Percentiles rank a stretch among this genome's conserved stretches.
These are phyloP conservation scores for Drosophila truncata DNA, from an alignment of 1,140 invertebrate species.

Conservation along the genomic window DNA sequence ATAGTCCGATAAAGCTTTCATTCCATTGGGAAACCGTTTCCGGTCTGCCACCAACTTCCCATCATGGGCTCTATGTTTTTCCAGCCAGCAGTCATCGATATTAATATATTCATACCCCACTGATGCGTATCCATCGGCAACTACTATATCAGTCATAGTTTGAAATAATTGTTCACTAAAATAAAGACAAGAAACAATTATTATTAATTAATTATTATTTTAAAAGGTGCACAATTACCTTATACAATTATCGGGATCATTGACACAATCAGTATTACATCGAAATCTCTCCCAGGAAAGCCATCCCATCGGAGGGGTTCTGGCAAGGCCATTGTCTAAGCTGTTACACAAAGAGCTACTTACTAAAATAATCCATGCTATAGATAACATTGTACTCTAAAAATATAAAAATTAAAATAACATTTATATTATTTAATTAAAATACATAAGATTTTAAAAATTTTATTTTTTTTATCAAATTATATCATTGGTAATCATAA, in stretches of 20 bases:
- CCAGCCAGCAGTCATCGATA: constrained; percentile 98
- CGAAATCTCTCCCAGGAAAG: constrained; percentile 96
- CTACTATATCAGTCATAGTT: constrained; percentile 96
- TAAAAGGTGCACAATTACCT: constrained; percentile 87
- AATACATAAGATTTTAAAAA: no score
- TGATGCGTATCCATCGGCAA: constrained; percentile 94
- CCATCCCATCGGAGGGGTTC: constrained; percentile 95
- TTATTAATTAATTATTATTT: not conserved
- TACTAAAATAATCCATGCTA: constrained; percentile 68
- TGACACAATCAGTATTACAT: constrained; percentile 96
- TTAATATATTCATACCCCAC: constrained; percentile 97
- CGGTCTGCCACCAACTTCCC: constrained; percentile 95
- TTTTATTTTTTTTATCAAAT: no score
- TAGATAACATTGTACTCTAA: constrained; percentile 23
- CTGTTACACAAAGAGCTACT: constrained; percentile 50
- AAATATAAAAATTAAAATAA: not conserved
- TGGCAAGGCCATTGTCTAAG: constrained; percentile 92
- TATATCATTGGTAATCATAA: no score
- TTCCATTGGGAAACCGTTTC: constrained; percentile 95
- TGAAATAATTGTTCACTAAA: constrained; percentile 94
- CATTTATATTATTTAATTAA: not conserved
- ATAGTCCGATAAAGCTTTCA: constrained; percentile 95
- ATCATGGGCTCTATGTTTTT: constrained; percentile 90
- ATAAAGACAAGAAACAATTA: not conserved
- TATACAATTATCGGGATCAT: constrained; percentile 96